Evolutionary conservation across 2,113 vertebrate species (phyloP).

Genomic region (Burhinus oedicnemus): DNA sequence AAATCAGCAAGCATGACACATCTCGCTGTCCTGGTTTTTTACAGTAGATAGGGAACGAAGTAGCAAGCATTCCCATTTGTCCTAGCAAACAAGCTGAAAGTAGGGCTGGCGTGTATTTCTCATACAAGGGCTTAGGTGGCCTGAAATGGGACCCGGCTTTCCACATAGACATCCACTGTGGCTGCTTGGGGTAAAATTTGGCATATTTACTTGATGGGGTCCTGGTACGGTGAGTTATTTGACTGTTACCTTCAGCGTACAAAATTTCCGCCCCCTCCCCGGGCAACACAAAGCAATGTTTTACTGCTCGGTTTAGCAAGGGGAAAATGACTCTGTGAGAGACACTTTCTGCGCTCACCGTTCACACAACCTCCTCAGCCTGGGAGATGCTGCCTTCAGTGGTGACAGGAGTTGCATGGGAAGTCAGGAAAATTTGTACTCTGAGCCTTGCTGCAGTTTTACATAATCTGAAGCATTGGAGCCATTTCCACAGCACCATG

Average conservation of each 20-base stretch:
- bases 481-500: background rate
- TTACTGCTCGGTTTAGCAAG: background rate
- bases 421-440: background rate
- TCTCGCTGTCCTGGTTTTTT: accelerated
- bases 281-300: background rate
- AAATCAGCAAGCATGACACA: background rate
- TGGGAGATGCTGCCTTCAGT: background rate
- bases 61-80: background rate
- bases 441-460: accelerated
- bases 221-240: background rate
- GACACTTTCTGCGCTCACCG: background rate
- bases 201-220: background rate
- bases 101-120: background rate
- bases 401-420: background rate
- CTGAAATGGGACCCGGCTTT: background rate
- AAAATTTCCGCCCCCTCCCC: background rate
- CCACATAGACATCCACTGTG: background rate
- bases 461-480: background rate
- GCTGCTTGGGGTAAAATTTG: background rate
- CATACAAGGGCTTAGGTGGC: background rate
- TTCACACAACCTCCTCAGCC: background rate
- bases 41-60: background rate
- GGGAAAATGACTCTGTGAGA: background rate
- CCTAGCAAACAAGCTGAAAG: background rate
- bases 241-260: background rate